phyloP scores from a whole-genome alignment of 37 sponge, comb jelly and placozoan species.

The Cliona cf. orientalis region DNA sequence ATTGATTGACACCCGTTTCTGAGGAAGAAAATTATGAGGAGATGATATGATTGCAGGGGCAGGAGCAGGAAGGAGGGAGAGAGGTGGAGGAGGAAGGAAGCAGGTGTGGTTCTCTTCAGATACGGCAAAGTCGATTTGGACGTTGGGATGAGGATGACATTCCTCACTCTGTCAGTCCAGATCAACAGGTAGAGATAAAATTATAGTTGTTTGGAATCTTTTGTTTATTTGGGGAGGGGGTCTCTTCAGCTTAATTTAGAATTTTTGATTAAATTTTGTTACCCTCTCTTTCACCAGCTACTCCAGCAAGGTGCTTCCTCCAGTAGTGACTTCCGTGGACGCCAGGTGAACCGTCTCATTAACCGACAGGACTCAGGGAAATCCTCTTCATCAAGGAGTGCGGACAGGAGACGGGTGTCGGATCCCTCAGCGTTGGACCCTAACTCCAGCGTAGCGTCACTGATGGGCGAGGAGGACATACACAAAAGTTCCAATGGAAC shows the following conservation, averaged over 20 bases:
- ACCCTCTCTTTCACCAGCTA: too few species aligned
- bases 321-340: slow-evolving; percentile 14
- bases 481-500: too few species aligned
- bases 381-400: too few species aligned
- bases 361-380: background rate
- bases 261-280: too few species aligned
- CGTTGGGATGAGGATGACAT: slow-evolving; percentile 24
- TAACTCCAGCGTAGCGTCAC: too few species aligned
- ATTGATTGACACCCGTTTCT: too few species aligned
- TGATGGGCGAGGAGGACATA: too few species aligned
- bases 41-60: background rate
- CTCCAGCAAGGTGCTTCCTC: slow-evolving; percentile 19
- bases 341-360: slow-evolving; percentile 35
- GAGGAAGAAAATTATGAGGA: background rate
- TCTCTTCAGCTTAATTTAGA: too few species aligned
- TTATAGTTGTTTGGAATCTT: too few species aligned
- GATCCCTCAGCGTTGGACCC: too few species aligned
- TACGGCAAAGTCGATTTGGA: slow-evolving; percentile 58
- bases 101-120: slow-evolving; percentile 43
- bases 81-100: slow-evolving; percentile 42
- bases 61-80: background rate
- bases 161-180: background rate
- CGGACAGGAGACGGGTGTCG: too few species aligned
- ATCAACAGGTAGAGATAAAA: slow-evolving; percentile 6
- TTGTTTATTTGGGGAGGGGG: too few species aligned